Evolutionary conservation across 2,797 vertebrate species (phyloP), one percentile per base, ranked within the genome.

Genomic region (Pseudochirops cupreus): DNA sequence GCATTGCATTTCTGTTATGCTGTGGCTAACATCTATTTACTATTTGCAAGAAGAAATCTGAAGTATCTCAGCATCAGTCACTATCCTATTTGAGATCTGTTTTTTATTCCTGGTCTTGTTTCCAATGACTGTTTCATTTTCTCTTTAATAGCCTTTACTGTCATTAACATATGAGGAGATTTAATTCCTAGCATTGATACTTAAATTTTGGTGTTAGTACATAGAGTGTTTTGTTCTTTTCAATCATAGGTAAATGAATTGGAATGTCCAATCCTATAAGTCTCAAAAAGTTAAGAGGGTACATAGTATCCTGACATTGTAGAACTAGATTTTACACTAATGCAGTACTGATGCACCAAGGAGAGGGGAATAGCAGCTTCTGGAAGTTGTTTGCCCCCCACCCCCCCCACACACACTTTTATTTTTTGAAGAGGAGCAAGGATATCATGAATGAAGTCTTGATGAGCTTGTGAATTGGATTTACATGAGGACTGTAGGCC

Each of bases 21-120:
- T 31, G 55, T 11, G 91, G 91, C 94, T 96, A 98, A 96, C 97
- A 97, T 96, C 90, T 92, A 97, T 96, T 97, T 97, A 95, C 90
- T 95, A 50, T 56, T 87, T 94, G 87, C 54, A 92, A 90, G 93
- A 97, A 96, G 93, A 95, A 52, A 96, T 46, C 92, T 55, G 92
- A 95, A 96, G 67, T 89, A 26, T 91, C 92, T 97, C 90, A 94
- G 62, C 89, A 90, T 57, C 93, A 90, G 87, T 95, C 53, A 91
- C 54, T 94, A 74, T 92, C 54, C n/a, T 54, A 29, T 91, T 90
- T 58, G 91, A 96, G 92, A 97, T 91, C 54, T 90, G 57, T 91
- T 59, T 82, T 82, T 82, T 21, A 82, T 94, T 46, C 62, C 58
- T 93, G 59, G 56, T 94, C 91, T 55, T 95, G 92, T 59, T 94